These are phyloP conservation scores for Marronus borbonicus DNA, from an alignment of 2,888 invertebrate species.

Conservation along the genomic window DNA sequence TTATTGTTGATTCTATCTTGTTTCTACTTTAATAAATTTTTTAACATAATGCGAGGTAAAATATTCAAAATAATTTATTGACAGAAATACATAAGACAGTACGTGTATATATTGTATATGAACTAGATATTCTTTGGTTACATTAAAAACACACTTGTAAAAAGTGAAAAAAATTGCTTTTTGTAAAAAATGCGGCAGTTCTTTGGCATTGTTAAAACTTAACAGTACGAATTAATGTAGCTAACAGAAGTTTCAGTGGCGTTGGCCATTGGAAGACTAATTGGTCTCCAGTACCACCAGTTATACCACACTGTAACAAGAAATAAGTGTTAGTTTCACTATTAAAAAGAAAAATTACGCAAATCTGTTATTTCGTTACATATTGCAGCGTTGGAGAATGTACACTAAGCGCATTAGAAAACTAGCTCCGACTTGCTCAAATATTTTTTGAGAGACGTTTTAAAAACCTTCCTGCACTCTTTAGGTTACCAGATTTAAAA, in stretches of 20 bases:
- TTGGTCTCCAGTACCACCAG: conserved; percentile 88
- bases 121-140: conserved; percentile 43
- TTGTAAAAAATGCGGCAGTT: conserved; percentile 48
- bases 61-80: conserved; percentile 34
- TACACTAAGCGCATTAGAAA: no score
- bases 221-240: conserved; percentile 83
- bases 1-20: not conserved
- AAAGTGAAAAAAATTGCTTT: conserved; percentile 12
- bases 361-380: no score
- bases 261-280: conserved; percentile 76
- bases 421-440: no score
- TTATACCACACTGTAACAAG: conserved; percentile 81
- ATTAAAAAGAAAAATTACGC: no score
- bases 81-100: conserved; percentile 50
- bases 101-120: conserved; percentile 43
- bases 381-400: no score
- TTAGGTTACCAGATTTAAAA: no score
- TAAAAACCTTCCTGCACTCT: no score
- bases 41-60: not conserved
- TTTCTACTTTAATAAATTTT: no score
- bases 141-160: conserved; percentile 25
- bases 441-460: no score
- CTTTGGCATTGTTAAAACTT: conserved; percentile 59
- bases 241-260: conserved; percentile 77
- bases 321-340: conserved; percentile 5